Evolutionary conservation across 2,113 vertebrate genomes (phyloP), one percentile per base, ranked within the genome.

Genomic region (Spea bombifrons): DNA sequence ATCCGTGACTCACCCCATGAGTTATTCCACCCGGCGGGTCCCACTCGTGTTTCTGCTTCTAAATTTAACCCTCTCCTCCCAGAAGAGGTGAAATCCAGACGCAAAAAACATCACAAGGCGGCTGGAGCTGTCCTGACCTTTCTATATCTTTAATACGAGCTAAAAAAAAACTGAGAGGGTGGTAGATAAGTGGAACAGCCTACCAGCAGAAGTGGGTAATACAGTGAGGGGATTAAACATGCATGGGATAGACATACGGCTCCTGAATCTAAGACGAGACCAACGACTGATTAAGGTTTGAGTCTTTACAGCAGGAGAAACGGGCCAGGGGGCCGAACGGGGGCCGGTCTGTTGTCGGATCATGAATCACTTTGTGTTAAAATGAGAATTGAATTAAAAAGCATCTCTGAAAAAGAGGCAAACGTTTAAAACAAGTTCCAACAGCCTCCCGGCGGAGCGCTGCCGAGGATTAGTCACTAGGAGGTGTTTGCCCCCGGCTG

Each of bases 401-500:
- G 52, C 71, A 50, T 53, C 15, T 50, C 15, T 50, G 50, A 71
- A 71, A 43, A 30, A 71, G 17, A 53, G 7, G 16, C 8, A 55
- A 46, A 0, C 8, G 30, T 30, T 30, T 30, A 30, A 44, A 47
- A n/a, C 71, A 47, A 9, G 71, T 73, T 73, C 0, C 13, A 6
- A 73, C 71, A 73, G 9, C 53, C 8, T 73, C 44, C 53, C 45
- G 16, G 9, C 71, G 16, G 8, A 30, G 8, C 5, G 30, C 30
- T 30, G 30, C 30, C 30, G 1, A 30, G 30, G 71, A 73, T 73
- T 73, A 73, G 71, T 73, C 71, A 73, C 43, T 57, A 15, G 55
- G 43, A 73, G 30, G 71, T 73, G 30, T 16, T 44, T 57, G 50
- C 50, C 67, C 8, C 3, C 4, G 44, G 66, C 66, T 49, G 30